Evolutionary conservation across 2,888 invertebrate genomes (phyloP), one percentile per base, ranked within the genome.

Genomic region (Eilema sororculum): DNA sequence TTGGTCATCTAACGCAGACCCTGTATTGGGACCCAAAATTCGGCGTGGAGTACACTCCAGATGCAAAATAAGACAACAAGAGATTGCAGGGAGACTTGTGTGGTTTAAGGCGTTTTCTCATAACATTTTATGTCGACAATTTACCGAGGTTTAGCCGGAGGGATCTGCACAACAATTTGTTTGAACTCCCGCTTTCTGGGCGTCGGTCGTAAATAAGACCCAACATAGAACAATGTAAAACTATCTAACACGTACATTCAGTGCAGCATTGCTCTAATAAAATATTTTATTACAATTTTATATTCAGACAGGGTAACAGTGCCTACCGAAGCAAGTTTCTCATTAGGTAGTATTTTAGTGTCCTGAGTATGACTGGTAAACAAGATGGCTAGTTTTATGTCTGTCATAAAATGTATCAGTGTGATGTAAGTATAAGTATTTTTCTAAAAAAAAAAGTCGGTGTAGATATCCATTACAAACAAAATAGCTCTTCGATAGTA

Each of bases 121-220:
- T 90, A 91, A 90, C 88, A 85, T 89, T 91, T 91, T 92, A 89
- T 91, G 90, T 88, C 87, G 88, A 90, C 90, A 89, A 88, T 91
- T 90, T 90, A 88, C 90, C 84, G 84, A 85, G 88, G 84, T 88
- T 90, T 87, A 90, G 85, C 88, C 83, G 81, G 83, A 83, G 86
- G 89, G 87, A 86, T 86, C 85, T 83, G 84, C 81, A 82, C 83
- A 84, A 86, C 88, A 86, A 90, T 90, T 90, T 90, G 87, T 90
- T 90, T 88, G 85, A 85, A 89, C 86, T 85, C 84, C 82, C 80
- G 81, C 79, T 82, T 81, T 84, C 82, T 81, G 81, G 77, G 81
- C 83, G 85, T 84, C 82, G 83, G 85, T 84, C 82, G 83, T 85
- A 86, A 87, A 87, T 86, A 86, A 82, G 79, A 79, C 78, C 81